A percentile compares a stretch with the other conserved stretches of the same genome.
Evolutionary conservation across 2,797 vertebrate genomes (phyloP).

Genomic region (Cyprinodon diabolis): DNA sequence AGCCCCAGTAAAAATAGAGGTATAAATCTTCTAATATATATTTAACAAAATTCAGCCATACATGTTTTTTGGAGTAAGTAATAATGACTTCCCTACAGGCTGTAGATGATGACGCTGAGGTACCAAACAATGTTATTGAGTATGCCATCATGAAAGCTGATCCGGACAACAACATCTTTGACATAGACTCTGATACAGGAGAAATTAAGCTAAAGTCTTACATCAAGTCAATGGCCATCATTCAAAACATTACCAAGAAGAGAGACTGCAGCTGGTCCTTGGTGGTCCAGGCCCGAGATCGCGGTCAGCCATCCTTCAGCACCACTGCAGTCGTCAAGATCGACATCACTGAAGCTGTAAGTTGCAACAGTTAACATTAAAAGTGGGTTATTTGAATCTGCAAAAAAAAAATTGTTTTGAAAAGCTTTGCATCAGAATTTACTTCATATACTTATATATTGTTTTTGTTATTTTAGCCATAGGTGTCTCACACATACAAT

Average conservation of each 20-base stretch:
- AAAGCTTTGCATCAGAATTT: neutral
- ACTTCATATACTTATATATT: neutral
- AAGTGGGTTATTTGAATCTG: neutral
- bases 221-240: constrained; percentile 92
- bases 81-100: constrained; percentile 81
- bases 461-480: neutral
- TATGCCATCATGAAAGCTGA: constrained; percentile 96
- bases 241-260: constrained; percentile 92
- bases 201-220: constrained; percentile 95
- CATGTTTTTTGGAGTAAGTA: neutral
- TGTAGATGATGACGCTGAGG: constrained; percentile 92
- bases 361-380: constrained; percentile 31
- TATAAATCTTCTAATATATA: constrained; percentile 46
- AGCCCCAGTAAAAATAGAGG: constrained; percentile 91
- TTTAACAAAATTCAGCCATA: constrained; percentile 27
- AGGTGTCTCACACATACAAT: constrained; percentile 32
- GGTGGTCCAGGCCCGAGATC: constrained; percentile 94
- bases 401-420: neutral
- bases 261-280: constrained; percentile 92
- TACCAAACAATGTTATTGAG: constrained; percentile 96
- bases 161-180: constrained; percentile 93
- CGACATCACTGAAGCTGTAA: constrained; percentile 95
- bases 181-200: constrained; percentile 91
- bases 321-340: constrained; percentile 95
- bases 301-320: constrained; percentile 93